These are phyloP conservation scores for Melinopterus prodromus DNA, from an alignment of 2,888 invertebrate genomes.

Conservation along the genomic window DNA sequence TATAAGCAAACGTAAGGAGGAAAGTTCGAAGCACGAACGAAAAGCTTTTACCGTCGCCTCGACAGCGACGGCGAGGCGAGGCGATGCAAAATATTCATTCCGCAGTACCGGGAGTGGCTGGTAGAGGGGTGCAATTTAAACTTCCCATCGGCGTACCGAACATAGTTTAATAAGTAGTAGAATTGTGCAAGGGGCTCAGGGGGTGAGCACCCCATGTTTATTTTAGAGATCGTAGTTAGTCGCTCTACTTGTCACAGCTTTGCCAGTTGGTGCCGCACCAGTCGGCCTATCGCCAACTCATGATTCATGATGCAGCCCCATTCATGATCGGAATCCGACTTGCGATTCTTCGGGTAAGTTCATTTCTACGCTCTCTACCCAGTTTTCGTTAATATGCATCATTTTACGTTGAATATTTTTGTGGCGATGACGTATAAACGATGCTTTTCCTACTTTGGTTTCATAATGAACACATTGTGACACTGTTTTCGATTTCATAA, in stretches of 20 bases:
- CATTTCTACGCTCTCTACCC: background rate
- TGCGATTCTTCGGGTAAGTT: conserved; percentile 10
- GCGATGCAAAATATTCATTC: conserved; percentile 12
- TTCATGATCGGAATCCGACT: conserved; percentile 8
- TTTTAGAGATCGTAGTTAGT: conserved; percentile 48
- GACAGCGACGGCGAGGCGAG: conserved; percentile 5
- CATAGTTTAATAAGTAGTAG: conserved; percentile 45
- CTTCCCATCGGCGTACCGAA: conserved; percentile 36
- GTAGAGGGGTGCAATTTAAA: conserved; percentile 35
- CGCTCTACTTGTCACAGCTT: conserved; percentile 49
- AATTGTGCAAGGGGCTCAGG: conserved; percentile 40
- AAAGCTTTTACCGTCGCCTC: no score
- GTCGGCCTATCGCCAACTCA: conserved; percentile 26
- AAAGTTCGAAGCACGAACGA: background rate
- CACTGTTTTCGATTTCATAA: no score
- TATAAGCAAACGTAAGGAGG: conserved; percentile 4
- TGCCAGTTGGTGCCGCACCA: conserved; percentile 46
- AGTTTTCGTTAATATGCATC: background rate
- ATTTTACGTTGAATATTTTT: background rate
- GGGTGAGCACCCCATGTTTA: conserved; percentile 44
- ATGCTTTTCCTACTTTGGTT: no score
- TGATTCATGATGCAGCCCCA: conserved; percentile 30
- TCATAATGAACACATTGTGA: no score
- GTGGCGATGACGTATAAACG: no score
- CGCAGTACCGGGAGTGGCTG: background rate